Evolutionary conservation across 2,888 invertebrate genomes (phyloP).

Genomic region (Diarsia rubi): DNA sequence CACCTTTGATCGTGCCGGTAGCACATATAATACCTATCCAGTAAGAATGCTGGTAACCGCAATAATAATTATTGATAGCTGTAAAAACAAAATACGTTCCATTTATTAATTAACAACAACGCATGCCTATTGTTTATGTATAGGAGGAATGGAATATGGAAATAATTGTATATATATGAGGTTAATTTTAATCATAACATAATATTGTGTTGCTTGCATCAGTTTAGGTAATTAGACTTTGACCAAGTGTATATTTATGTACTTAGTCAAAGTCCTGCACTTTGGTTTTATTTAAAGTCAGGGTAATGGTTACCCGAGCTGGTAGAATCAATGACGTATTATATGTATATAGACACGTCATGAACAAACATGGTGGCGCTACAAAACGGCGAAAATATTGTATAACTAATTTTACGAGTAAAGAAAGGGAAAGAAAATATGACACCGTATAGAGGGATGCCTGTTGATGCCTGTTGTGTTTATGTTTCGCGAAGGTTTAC

Average conservation of each 20-base stretch:
- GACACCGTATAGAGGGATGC: no score
- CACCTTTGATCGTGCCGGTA: slow-evolving; percentile 62
- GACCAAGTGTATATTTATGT: no score
- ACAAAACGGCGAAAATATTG: no score
- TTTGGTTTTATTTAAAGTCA: slow-evolving; percentile 5
- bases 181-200: slow-evolving; percentile 1
- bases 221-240: background rate
- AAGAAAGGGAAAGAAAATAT: no score
- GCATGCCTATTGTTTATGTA: slow-evolving; percentile 26
- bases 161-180: slow-evolving; percentile 25
- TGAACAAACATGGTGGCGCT: no score
- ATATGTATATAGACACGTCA: no score
- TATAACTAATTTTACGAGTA: no score
- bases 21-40: slow-evolving; percentile 56
- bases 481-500: no score
- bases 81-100: slow-evolving; percentile 55
- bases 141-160: background rate
- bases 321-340: no score
- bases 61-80: slow-evolving; percentile 50
- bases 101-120: slow-evolving; percentile 44
- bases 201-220: background rate
- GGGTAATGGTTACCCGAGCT: background rate
- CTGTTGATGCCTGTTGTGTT: no score
- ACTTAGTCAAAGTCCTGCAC: slow-evolving; percentile 1
- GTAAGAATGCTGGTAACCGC: slow-evolving; percentile 58